These are phyloP conservation scores for Bilobella aurantiaca DNA, from an alignment of 1,140 invertebrate genomes.

Conservation along the genomic window DNA sequence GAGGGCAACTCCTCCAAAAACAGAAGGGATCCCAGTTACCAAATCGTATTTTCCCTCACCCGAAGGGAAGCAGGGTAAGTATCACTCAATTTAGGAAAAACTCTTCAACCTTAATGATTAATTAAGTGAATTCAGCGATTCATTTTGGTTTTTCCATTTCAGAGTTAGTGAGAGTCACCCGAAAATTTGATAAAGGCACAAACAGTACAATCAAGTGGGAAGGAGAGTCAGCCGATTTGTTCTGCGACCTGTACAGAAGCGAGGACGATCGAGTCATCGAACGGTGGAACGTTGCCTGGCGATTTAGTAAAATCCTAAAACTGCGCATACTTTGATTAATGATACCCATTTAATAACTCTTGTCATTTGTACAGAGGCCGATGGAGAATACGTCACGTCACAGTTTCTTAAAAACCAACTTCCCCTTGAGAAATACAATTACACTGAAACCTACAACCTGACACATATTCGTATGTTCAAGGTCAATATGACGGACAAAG, in stretches of 20 bases:
- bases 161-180: slow-evolving; percentile 17
- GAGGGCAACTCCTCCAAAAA: background rate
- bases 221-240: background rate
- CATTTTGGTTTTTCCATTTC: slow-evolving; percentile 1
- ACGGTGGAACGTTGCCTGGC: background rate
- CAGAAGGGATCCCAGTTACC: background rate
- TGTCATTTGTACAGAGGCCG: background rate
- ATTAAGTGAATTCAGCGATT: too few relatives aligned
- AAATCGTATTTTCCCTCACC: background rate
- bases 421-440: background rate
- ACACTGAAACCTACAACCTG: slow-evolving; percentile 4
- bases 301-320: background rate
- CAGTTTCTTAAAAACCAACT: background rate
- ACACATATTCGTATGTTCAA: slow-evolving; percentile 24
- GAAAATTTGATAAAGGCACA: slow-evolving; percentile 19
- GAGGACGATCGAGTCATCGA: slow-evolving; percentile 8
- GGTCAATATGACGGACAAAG: slow-evolving; percentile 10
- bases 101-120: too few relatives aligned
- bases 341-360: background rate
- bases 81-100: background rate
- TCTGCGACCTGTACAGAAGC: slow-evolving; percentile 18
- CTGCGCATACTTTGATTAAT: background rate
- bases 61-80: background rate
- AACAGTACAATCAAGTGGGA: background rate
- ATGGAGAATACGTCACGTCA: background rate